Conservation (phyloP, 2,113 vertebrate species). For the Malurus cyaneus region DNA sequence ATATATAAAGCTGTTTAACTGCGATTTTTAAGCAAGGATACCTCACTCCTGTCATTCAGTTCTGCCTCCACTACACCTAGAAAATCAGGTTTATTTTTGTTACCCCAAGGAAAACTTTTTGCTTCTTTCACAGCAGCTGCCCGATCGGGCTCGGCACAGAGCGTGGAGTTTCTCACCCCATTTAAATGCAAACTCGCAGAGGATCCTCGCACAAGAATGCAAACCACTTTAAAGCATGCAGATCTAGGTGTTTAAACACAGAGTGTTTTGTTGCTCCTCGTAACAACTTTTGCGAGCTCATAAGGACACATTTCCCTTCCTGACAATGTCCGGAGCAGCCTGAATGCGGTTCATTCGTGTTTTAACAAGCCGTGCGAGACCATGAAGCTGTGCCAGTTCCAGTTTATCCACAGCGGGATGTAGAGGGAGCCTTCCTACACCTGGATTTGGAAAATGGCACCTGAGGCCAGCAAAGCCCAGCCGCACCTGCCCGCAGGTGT, state of each 20-base stretch:
- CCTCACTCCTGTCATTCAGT: background rate
- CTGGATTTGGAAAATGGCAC: background rate
- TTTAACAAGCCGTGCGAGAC: background rate
- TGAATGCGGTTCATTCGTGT: fast-evolving
- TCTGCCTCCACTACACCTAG: background rate
- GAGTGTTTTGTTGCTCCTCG: background rate
- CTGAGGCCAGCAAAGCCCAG: background rate
- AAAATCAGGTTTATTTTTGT: background rate
- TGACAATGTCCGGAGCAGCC: background rate
- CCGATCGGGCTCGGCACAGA: background rate
- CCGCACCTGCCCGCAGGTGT: background rate
- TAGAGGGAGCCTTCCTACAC: background rate
- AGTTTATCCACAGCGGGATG: fast-evolving
- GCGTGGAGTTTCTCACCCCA: background rate
- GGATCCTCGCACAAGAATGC: background rate
- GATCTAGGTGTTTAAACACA: background rate
- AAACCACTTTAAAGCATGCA: background rate
- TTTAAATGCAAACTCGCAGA: background rate
- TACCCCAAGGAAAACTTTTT: background rate
- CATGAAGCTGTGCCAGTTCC: background rate
- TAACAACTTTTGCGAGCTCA: background rate
- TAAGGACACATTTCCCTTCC: background rate
- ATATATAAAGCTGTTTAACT: background rate
- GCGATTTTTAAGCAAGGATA: background rate
- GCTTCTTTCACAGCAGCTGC: background rate